Evolutionary conservation across 2,888 invertebrate genomes (phyloP), one percentile per base, ranked within the genome.

Genomic region (Uropetala carovei): DNA sequence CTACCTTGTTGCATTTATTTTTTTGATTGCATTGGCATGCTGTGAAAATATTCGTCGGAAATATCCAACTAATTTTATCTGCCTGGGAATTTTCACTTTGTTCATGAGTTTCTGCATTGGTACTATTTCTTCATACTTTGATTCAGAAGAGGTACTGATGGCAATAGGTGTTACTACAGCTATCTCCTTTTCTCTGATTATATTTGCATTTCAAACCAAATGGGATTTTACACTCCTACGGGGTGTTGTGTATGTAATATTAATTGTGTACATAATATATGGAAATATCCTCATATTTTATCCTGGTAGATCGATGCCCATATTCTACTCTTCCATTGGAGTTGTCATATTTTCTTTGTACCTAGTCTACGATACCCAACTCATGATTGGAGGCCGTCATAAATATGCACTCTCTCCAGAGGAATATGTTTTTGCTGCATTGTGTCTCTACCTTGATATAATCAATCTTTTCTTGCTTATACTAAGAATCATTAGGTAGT

Each of bases 181-280:
- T 0, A 97, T 99, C 57, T 97, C 98, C 93, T 95, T 99, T 18
- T 97, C 97, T 0, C 95, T 99, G 93, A 99, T 99, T 0, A 94
- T 99, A 91, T 99, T 99, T 95, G 98, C 99, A 8, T 97, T 99
- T 95, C 99, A 99, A 95, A 99, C 99, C 0, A 98, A 97, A 95
- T 97, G 96, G 95, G 98, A 98, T 95, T 98, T 98, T 94, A 98
- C 98, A 0, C 96, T 96, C 93, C 96, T 97, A 95, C 97, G 98
- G 58, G 98, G 98, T 0, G 96, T 97, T 3, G 95, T 99, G 30
- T 97, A 98, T 92, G 97, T 98, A 82, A 96, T 97, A 18, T 95
- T 97, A 8, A 96, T 99, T 14, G 96, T 98, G 0, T 96, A 99
- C 30, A 93, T 98, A 93, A 94, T 98, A 0, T 98, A 98, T 94